These are phyloP conservation scores for Volucella inanis DNA, from an alignment of 2,888 invertebrate species.

Conservation along the genomic window DNA sequence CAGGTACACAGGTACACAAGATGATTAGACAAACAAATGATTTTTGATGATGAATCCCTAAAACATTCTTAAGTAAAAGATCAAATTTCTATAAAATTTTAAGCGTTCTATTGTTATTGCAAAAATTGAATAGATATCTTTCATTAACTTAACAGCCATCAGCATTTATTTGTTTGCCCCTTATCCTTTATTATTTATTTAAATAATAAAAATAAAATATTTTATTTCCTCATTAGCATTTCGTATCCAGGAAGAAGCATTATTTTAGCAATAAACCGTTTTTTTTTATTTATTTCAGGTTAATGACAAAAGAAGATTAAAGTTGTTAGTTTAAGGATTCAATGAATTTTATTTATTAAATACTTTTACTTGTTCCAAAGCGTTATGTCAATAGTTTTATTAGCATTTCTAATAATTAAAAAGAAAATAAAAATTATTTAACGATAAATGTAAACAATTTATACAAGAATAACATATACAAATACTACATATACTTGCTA, in stretches of 20 bases:
- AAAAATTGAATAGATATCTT: conserved; percentile 46
- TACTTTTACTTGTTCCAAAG: conserved; percentile 46
- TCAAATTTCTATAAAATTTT: conserved; percentile 43
- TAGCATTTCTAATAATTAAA: conserved; percentile 47
- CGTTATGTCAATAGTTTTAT: conserved; percentile 42
- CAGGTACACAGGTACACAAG: no score
- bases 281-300: conserved; percentile 26
- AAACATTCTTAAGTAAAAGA: conserved; percentile 39
- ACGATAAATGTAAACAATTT: conserved; percentile 71
- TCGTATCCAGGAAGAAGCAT: conserved; percentile 64
- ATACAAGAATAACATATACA: neutral
- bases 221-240: conserved; percentile 73
- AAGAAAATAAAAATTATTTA: conserved; percentile 51
- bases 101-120: conserved; percentile 42
- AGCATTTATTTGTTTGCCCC: conserved; percentile 53
- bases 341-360: conserved; percentile 46
- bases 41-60: conserved; percentile 46
- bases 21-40: conserved; percentile 59
- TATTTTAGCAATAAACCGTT: conserved; percentile 9
- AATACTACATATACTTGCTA: conserved; percentile 7
- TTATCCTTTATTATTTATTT: conserved; percentile 38
- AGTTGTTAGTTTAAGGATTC: conserved; percentile 64
- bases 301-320: conserved; percentile 59
- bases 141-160: conserved; percentile 47
- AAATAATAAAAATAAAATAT: conserved; percentile 13